Evolutionary conservation across 1,140 invertebrate species (phyloP), one percentile per base, ranked within the genome.

Genomic region (Mizuhopecten yessoensis): DNA sequence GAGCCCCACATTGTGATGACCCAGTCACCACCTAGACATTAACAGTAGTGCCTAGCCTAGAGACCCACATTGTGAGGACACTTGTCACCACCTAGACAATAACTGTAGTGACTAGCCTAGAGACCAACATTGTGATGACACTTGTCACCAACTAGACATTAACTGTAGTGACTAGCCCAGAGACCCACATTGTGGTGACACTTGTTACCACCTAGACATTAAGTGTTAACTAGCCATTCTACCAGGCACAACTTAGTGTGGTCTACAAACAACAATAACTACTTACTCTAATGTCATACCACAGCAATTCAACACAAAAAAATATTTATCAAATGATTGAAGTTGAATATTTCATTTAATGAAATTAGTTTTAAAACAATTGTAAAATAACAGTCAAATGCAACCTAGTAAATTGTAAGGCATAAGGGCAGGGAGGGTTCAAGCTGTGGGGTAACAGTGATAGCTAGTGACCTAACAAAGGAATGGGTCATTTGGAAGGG

Each of bases 221-320:
- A n/a, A 49, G 45, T 29, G n/a, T 29, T 29, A 17, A 75, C 57
- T 75, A 75, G 57, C 57, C n/a, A n/a, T 29, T 75, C 57, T 75
- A 75, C 57, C 3, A 29, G 9, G 17, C 17, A 45, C 42, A 45
- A 45, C 36, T 7, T 39, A 13, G 36, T 45, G 42, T 45, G 36
- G 20, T 49, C 45, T 75, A 75, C n/a, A 75, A 23, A 75, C 23
- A n/a, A 75, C 9, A 75, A 23, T 75, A 75, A n/a, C 57, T 3
- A 75, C 7, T 13, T 3, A 9, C n/a, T 17, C 2, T 29, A 75
- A n/a, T 75, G 57, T 75, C 23, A 75, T 5, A 29, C 57, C 57
- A 75, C 57, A 75, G 20, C 57, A 75, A 75, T 75, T 75, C 57
- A 75, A 29, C n/a, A 75, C 7, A n/a, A n/a, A 75, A 75, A 57